Conservation (phyloP, 2,888 invertebrate species). For the Lepidochrysops patricia region DNA sequence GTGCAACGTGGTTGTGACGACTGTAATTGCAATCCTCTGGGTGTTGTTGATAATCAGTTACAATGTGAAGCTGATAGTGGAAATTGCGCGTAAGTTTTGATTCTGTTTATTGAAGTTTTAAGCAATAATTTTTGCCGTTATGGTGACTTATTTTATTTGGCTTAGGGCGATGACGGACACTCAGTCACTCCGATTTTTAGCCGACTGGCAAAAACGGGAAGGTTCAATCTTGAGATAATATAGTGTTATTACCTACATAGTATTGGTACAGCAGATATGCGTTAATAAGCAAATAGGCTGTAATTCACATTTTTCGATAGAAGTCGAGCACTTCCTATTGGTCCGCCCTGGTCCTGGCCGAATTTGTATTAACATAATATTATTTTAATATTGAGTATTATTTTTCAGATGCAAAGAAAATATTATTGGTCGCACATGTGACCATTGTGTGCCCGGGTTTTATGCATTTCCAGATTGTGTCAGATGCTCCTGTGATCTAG, state of each 20-base stretch:
- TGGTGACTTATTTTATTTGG: too few relatives aligned
- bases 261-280: too few relatives aligned
- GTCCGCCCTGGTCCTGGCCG: too few relatives aligned
- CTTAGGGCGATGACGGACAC: too few relatives aligned
- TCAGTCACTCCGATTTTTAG: too few relatives aligned
- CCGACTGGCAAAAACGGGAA: too few relatives aligned
- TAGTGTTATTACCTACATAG: too few relatives aligned
- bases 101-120: neutral
- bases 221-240: too few relatives aligned
- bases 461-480: constrained; percentile 92
- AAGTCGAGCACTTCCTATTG: too few relatives aligned
- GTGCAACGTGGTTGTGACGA: constrained; percentile 95
- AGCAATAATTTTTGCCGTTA: too few relatives aligned
- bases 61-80: constrained; percentile 94
- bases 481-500: constrained; percentile 84
- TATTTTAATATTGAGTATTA: constrained; percentile 11
- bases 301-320: neutral
- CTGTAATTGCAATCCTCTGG: constrained; percentile 91
- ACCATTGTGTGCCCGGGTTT: constrained; percentile 88
- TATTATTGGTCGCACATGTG: constrained; percentile 91
- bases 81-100: constrained; percentile 80
- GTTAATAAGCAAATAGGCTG: neutral
- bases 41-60: constrained; percentile 82
- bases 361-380: neutral
- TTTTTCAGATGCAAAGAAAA: constrained; percentile 83